A percentile compares a stretch with the other conserved stretches of the same genome.
Evolutionary conservation across 37 sponge, comb jelly and placozoan genomes (phyloP).

Genomic region (Hormiphora californensis): DNA sequence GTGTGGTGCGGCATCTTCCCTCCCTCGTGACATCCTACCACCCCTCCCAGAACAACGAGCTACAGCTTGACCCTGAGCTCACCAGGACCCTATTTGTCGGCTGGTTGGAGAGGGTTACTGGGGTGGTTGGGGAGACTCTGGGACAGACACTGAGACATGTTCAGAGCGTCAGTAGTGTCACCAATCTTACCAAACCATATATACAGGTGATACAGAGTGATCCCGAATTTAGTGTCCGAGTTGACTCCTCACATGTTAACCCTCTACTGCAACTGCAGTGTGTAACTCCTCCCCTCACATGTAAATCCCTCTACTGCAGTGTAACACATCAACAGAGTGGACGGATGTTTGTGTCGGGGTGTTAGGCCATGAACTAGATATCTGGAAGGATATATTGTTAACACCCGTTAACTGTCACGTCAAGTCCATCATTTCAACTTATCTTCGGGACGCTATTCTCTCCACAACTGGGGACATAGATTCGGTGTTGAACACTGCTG

Average conservation of each 20-base stretch:
- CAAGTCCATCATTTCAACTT: conserved; percentile 21
- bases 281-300: too few relatives aligned
- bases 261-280: too few relatives aligned
- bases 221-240: too few relatives aligned
- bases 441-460: conserved; percentile 21
- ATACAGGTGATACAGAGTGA: too few relatives aligned
- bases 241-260: too few relatives aligned
- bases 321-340: conserved; percentile 37
- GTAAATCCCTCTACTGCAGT: conserved; percentile 30
- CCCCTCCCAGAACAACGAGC: conserved; percentile 15
- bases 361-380: background rate
- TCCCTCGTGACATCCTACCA: background rate
- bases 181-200: background rate
- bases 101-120: background rate
- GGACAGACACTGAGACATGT: background rate
- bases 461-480: background rate
- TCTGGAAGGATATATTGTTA: background rate
- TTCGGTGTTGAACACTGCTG: too few relatives aligned
- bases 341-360: background rate
- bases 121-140: background rate
- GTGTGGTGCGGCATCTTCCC: background rate
- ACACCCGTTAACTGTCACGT: background rate
- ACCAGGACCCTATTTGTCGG: background rate
- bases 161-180: background rate
- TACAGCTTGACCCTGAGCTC: background rate